Evolutionary conservation across 1,140 invertebrate species (phyloP).

Genomic region (Venustaconcha ellipsiformis): DNA sequence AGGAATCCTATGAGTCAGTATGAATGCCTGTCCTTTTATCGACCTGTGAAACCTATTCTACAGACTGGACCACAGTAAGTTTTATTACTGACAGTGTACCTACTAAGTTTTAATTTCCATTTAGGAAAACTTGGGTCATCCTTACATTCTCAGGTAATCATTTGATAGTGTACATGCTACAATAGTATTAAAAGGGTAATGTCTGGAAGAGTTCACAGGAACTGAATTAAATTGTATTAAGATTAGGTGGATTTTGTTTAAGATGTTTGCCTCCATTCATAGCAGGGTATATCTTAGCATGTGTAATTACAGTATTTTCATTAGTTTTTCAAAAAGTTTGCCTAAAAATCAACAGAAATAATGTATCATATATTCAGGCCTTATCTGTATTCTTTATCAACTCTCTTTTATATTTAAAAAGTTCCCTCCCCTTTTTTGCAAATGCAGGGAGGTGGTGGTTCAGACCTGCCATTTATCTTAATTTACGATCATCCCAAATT

Average conservation of each 20-base stretch:
- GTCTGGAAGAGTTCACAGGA: neutral
- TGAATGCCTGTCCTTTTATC: slow-evolving; percentile 25
- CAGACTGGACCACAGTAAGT: slow-evolving; percentile 32
- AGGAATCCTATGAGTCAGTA: slow-evolving; percentile 28
- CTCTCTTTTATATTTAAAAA: too few relatives aligned
- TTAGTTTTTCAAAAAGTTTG: too few relatives aligned
- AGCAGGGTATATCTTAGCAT: too few relatives aligned
- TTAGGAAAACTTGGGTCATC: neutral
- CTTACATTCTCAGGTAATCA: neutral
- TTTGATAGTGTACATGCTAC: neutral
- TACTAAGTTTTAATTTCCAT: neutral
- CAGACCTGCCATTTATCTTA: too few relatives aligned
- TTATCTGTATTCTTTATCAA: too few relatives aligned
- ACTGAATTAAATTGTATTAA: neutral
- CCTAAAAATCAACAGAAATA: too few relatives aligned
- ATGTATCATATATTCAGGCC: too few relatives aligned
- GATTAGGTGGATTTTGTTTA: neutral
- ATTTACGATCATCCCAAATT: too few relatives aligned
- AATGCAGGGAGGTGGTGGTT: too few relatives aligned
- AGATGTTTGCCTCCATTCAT: too few relatives aligned
- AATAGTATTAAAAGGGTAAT: neutral
- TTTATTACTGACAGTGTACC: neutral
- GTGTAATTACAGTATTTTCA: too few relatives aligned
- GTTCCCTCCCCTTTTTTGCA: too few relatives aligned
- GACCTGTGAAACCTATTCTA: slow-evolving; percentile 22